Evolutionary conservation across 2,888 invertebrate species (phyloP).

Genomic region (Caenorhabditis uteleia): DNA sequence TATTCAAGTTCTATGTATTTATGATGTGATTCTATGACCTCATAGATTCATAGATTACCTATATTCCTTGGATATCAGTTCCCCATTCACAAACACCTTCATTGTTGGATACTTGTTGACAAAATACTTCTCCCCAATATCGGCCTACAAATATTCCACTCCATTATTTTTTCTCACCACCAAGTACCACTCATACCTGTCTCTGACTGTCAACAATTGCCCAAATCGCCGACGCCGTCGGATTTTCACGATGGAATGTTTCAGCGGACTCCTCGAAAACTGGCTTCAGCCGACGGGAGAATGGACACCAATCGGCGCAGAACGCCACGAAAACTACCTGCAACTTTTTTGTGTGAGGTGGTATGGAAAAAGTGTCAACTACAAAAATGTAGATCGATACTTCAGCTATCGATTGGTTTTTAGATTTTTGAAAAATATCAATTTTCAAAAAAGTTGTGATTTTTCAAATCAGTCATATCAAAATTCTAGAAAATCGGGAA

Average conservation of each 20-base stretch:
- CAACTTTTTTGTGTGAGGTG: conserved; percentile 2
- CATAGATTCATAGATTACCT: conserved; percentile 36
- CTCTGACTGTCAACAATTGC: conserved; percentile 65
- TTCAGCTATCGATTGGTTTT: no score
- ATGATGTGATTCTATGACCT: neutral
- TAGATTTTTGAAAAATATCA: no score
- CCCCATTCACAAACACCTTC: conserved; percentile 80
- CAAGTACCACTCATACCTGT: conserved; percentile 48
- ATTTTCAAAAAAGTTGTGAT: neutral
- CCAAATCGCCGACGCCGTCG: conserved; percentile 56
- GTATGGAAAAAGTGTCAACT: neutral
- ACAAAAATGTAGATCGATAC: no score
- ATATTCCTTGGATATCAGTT: conserved; percentile 72
- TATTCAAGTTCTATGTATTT: no score
- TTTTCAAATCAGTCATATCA: neutral
- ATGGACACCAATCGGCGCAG: conserved; percentile 99
- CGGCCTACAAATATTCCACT: conserved; percentile 61
- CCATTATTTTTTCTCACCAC: neutral
- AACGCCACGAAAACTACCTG: conserved; percentile 95
- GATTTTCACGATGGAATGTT: conserved; percentile 53
- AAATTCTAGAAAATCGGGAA: conserved; percentile 2
- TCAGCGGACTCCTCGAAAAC: conserved; percentile 94
- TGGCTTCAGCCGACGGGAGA: conserved; percentile 93
- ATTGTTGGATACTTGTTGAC: conserved; percentile 97
- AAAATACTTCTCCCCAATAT: conserved; percentile 88